Conservation (phyloP, 2,888 invertebrate species). For the Lasius fuliginosus region DNA sequence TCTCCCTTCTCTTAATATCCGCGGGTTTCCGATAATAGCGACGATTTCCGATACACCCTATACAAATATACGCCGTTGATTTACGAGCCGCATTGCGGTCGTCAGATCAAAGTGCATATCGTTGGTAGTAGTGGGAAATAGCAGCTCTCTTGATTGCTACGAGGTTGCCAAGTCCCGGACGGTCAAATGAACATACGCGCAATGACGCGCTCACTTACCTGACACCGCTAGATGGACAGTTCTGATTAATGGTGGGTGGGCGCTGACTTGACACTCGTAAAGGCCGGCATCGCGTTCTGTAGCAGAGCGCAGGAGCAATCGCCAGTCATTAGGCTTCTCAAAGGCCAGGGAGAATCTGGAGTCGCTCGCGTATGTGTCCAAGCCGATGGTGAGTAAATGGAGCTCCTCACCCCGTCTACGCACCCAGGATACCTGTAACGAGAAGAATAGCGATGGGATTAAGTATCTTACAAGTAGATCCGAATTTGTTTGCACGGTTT, state of each 20-base stretch:
- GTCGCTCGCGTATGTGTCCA: constrained; percentile 83
- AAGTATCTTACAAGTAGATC: no score
- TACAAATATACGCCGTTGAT: constrained; percentile 58
- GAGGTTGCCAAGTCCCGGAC: constrained; percentile 48
- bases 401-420: constrained; percentile 83
- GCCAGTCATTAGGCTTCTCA: constrained; percentile 92
- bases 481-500: no score
- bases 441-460: background rate
- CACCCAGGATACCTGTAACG: constrained; percentile 83
- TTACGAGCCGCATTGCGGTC: constrained; percentile 66
- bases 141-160: constrained; percentile 59
- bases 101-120: constrained; percentile 69
- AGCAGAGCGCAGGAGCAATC: constrained; percentile 91
- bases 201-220: constrained; percentile 87
- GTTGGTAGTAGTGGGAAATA: constrained; percentile 57
- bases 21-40: background rate
- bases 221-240: constrained; percentile 91
- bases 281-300: constrained; percentile 92
- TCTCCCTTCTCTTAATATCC: constrained; percentile 20
- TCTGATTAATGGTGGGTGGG: constrained; percentile 91
- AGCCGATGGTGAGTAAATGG: constrained; percentile 82
- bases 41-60: background rate
- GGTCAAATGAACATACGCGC: constrained; percentile 43
- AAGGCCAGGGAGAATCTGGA: constrained; percentile 91
- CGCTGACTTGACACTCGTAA: constrained; percentile 94